These are phyloP conservation scores for Drosophila flavopinicola DNA, from an alignment of 2,888 invertebrate species.

Conservation along the genomic window DNA sequence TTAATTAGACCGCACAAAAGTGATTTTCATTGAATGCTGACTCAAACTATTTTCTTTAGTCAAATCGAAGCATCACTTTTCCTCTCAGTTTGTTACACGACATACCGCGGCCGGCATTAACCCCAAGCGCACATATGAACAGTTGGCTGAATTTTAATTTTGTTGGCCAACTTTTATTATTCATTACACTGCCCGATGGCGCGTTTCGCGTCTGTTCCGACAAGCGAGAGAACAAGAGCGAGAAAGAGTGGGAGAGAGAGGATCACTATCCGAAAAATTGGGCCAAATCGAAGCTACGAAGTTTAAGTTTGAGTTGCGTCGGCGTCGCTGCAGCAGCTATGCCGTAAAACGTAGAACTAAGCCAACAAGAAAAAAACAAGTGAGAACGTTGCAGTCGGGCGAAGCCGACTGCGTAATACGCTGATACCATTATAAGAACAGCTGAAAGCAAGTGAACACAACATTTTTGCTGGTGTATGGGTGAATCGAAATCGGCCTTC, in stretches of 20 bases:
- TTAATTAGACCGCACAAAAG: no score
- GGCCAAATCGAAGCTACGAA: slow-evolving; percentile 3
- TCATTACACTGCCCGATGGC: slow-evolving; percentile 53
- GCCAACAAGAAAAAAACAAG: neutral
- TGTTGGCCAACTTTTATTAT: slow-evolving; percentile 44
- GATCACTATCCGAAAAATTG: slow-evolving; percentile 10
- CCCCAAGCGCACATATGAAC: slow-evolving; percentile 4
- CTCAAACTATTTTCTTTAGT: no score
- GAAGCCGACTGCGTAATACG: no score
- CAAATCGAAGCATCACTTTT: neutral
- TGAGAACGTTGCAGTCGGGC: no score
- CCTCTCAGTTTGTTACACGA: slow-evolving; percentile 6
- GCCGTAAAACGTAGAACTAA: no score
- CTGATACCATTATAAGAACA: no score
- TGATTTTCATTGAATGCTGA: no score
- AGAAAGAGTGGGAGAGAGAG: slow-evolving; percentile 1
- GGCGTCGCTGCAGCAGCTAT: slow-evolving; percentile 8
- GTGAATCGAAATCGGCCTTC: no score
- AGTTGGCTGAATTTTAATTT: slow-evolving; percentile 35
- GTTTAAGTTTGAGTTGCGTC: slow-evolving; percentile 21
- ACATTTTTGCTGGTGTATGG: no score
- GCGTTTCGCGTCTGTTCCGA: slow-evolving; percentile 20
- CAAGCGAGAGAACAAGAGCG: slow-evolving; percentile 1
- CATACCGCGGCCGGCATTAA: slow-evolving; percentile 14
- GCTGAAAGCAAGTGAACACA: no score